Evolutionary conservation across 2,888 invertebrate genomes (phyloP), one percentile per base, ranked within the genome.

Genomic region (Harpalus rufipes): DNA sequence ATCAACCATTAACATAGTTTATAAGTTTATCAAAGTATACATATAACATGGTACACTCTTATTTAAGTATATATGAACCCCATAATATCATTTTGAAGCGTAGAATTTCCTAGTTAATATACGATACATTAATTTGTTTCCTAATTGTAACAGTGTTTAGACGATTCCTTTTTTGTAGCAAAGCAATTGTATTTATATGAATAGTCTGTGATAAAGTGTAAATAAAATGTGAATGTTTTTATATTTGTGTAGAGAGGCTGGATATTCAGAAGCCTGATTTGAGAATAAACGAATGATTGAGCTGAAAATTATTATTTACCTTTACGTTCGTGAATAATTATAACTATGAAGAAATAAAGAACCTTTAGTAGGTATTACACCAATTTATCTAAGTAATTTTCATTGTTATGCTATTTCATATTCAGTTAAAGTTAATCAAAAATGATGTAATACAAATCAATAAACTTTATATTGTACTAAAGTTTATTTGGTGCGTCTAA

Each of bases 201-300:
- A 89, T 89, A 89, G 89, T 89, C 90, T 90, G 90, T 90, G 90
- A 90, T 90, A 89, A 89, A 68, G 68, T 82, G 82, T 82, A 82
- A 72, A 82, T 82, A 82, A 72, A 74, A 72, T 72, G 63, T 82
- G 82, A 39, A 82, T 82, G 82, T 82, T 82, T 82, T 82, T 82
- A 82, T 82, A 68, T 72, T 63, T 82, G 82, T 82, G 82, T 82
- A 72, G 41, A 41, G 18, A 65, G 80, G 63, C 41, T 18, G 39
- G 56, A 59, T 16, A 63, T 81, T 81, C n/a, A 44, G 51, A 14
- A 8, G 65, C 51, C 61, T 65, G 51, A 41, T 74, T 68, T 63
- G 14, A 65, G 32, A 61, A 63, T 63, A 81, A 81, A 81, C 61
- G 51, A 63, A 25, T 65, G 51, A 81, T 81, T 81, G 51, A 51